Conservation (phyloP, 1,140 invertebrate species). For the Tetramorium parvispinum region DNA sequence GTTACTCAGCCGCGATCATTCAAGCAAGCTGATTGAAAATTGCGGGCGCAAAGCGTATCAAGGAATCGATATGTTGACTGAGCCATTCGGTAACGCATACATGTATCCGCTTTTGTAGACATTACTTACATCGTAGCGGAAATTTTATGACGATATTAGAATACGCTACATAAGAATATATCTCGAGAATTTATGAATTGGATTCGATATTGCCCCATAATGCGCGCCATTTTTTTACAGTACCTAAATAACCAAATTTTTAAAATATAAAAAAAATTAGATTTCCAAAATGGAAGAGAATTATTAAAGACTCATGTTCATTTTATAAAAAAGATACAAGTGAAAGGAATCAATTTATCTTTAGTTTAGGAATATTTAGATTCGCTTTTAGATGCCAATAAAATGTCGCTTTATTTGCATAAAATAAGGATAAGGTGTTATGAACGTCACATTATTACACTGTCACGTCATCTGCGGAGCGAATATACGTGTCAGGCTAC, state of each 20-base stretch:
- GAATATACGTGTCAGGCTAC: slow-evolving; percentile 13
- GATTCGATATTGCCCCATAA: not conserved
- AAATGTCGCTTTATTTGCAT: slow-evolving; percentile 33
- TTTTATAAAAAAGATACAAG: not conserved
- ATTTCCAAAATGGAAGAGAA: not conserved
- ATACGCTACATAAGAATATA: not conserved
- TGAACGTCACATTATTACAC: slow-evolving; percentile 45
- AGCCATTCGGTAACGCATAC: slow-evolving; percentile 1
- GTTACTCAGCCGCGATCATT: slow-evolving; percentile 34
- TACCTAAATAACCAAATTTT: not conserved
- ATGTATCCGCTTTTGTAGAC: slow-evolving; percentile 15
- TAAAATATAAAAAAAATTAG: not conserved
- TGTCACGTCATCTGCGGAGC: slow-evolving; percentile 9
- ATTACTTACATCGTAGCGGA: not conserved
- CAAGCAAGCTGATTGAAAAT: slow-evolving; percentile 51
- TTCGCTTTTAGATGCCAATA: not conserved
- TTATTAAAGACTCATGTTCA: not conserved
- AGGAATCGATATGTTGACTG: slow-evolving; percentile 54
- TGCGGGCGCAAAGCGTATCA: slow-evolving; percentile 51
- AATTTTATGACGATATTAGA: not conserved
- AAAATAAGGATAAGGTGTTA: slow-evolving; percentile 24
- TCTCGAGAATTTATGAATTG: not conserved
- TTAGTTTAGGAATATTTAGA: not conserved
- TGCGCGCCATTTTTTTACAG: not conserved
- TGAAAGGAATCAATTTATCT: not conserved